phyloP scores from a whole-genome alignment of 2,888 invertebrate species.

The Cheilosia vulpina region DNA sequence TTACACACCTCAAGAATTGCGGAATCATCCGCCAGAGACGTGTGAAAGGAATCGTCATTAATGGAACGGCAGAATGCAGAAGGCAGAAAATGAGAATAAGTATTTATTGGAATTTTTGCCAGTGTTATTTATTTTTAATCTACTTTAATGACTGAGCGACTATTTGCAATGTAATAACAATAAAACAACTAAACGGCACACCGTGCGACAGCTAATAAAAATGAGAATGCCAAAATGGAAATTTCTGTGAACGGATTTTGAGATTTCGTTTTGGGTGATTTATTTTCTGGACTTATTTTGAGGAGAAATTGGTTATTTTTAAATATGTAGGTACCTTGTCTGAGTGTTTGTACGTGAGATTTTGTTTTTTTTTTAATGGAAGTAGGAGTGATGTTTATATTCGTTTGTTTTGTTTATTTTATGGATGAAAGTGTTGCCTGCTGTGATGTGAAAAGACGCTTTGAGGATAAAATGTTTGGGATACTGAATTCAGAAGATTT shows the following conservation, averaged over 20 bases:
- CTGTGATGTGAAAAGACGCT: background rate
- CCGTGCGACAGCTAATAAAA: slow-evolving; percentile 37
- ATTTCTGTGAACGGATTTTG: slow-evolving; percentile 4
- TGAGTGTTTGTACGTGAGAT: background rate
- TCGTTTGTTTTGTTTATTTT: background rate
- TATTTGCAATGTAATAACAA: slow-evolving; percentile 50
- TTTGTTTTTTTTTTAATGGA: background rate
- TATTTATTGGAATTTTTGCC: slow-evolving; percentile 53
- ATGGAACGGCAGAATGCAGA: slow-evolving; percentile 2
- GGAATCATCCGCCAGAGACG: slow-evolving; percentile 20
- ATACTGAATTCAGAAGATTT: background rate
- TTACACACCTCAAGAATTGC: slow-evolving; percentile 50
- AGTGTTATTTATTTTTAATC: slow-evolving; percentile 62
- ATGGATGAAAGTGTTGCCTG: slow-evolving; percentile 1
- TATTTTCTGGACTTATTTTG: slow-evolving; percentile 4
- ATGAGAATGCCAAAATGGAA: slow-evolving; percentile 13
- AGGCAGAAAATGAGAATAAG: background rate
- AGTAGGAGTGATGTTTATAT: slow-evolving; percentile 9
- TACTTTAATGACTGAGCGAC: slow-evolving; percentile 49
- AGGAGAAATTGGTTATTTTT: background rate
- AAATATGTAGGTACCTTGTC: background rate
- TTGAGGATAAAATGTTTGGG: background rate
- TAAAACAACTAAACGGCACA: slow-evolving; percentile 50
- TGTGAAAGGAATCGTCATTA: slow-evolving; percentile 26
- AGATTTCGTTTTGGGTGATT: background rate